Evolutionary conservation across 2,797 vertebrate genomes (phyloP), one percentile per base, ranked within the genome.

Genomic region (Sebastes aleutianus): DNA sequence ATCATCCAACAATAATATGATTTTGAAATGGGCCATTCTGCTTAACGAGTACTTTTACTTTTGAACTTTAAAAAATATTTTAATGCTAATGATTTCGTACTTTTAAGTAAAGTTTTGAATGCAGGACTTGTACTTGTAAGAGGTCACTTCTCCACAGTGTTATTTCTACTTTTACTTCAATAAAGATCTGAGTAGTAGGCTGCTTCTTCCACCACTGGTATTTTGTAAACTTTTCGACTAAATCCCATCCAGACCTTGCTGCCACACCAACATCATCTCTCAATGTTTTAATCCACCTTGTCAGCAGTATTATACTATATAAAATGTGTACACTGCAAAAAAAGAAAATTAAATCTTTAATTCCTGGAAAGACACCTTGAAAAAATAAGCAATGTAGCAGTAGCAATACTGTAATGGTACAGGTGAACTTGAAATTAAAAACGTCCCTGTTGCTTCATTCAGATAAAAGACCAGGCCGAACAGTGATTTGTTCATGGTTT

Each of bases 351-450:
- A 11, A 70, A 16, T 18, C 0, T 83, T 79, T 75, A 56, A 54
- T 74, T 50, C 8, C 47, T 36, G 7, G 1, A 65, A 74, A 14
- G 0, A 14, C 47, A 57, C 26, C 1, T 31, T 59, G 63, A 1
- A 54, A 64, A 36, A 53, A 53, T n/a, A 32, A 20, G 18, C 20
- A 68, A 18, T 36, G 27, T 1, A 67, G 18, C 24, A 67, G 13
- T 14, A 14, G 16, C 66, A 87, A 86, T 68, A 83, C 64, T 79
- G n/a, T 43, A 50, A 64, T 26, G 29, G 39, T 76, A 59, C 13
- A 50, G 1, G 39, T 39, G 22, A 34, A 62, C 39, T 43, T 43
- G 39, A 43, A 43, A 43, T 43, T 24, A 57, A 18, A 32, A n/a
- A 6, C 59, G 1, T 54, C 12, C 5, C 39, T 56, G 18, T 27